Base-by-base conservation (phyloP, 2,113 vertebrate genomes). In the Illadopsis cleaveri region DNA sequence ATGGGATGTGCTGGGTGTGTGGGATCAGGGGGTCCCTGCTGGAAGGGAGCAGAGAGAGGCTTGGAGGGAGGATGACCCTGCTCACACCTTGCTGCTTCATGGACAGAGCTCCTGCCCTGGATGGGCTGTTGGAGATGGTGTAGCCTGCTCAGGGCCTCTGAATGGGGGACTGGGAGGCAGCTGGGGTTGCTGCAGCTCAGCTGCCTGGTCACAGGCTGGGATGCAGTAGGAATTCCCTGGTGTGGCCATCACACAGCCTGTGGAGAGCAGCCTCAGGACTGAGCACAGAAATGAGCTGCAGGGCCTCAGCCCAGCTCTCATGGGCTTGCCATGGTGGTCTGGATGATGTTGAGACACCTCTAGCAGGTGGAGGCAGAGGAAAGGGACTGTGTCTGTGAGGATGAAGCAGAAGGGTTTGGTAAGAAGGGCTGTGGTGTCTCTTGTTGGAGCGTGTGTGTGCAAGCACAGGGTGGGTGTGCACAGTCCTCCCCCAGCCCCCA, bases 81-180 rank as follows among this genome's bases (percentile, higher is more conserved):
- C 33, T 90, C 10, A 1, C 27, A n/a, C 17, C 64, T 83, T 70
- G 68, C 42, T 57, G 69, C 58, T 73, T 50, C 25, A 19, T 0
- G 0, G 5, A 12, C 35, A 18, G 47, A 71, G 10, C 33, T 85
- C 45, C 66, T 88, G 60, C 23, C 56, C 28, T 1, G 0, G 0
- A 0, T 4, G 17, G 75, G 45, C 50, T 86, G n/a, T 5, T 89
- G 79, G 44, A 56, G 48, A 11, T 1, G 0, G 5, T 70, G 83
- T 3, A 87, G 14, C 35, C 44, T 57, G 38, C 73, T 31, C 0
- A 0, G 27, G 23, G 20, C 31, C 42, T 70, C 45, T 57, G 50
- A 11, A 15, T 0, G 0, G 28, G 11, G 47, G 8, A 11, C 7
- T 33, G 27, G n/a, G 47, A 37, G 35, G 45, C 37, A 51, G 27